Conservation (phyloP, 2,113 vertebrate genomes). For the Apodemus sylvaticus region DNA sequence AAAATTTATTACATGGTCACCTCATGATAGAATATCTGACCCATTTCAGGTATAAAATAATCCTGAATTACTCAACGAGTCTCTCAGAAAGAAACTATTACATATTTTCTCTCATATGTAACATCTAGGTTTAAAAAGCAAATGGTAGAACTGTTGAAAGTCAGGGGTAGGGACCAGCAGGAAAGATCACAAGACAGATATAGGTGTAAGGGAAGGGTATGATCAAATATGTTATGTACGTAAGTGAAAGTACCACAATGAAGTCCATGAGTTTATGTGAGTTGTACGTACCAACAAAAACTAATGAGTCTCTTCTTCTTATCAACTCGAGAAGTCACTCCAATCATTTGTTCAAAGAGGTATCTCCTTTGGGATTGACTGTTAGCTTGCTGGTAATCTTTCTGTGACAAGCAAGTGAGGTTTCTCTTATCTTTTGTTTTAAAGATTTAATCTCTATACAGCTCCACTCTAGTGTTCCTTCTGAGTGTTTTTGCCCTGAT, state of each 20-base stretch:
- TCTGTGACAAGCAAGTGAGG: neutral
- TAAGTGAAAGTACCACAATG: neutral
- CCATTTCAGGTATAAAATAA: neutral
- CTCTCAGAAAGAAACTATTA: neutral
- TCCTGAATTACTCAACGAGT: neutral
- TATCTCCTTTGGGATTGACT: neutral
- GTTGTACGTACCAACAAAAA: neutral
- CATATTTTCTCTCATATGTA: neutral
- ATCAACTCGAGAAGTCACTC: neutral
- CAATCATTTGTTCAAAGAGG: neutral
- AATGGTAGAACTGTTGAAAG: neutral
- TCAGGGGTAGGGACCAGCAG: neutral
- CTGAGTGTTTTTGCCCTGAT: neutral
- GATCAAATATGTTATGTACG: neutral
- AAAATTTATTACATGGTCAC: neutral
- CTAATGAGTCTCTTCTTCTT: neutral
- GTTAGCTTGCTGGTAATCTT: neutral
- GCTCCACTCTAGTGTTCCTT: neutral
- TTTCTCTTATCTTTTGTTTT: constrained; percentile 37
- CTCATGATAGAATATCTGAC: neutral
- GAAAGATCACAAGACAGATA: neutral
- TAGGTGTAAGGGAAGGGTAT: neutral
- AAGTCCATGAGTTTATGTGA: neutral
- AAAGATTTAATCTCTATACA: neutral
- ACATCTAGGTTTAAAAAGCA: neutral